A percentile compares a stretch with the other conserved stretches of the same genome.
Conservation (phyloP, 2,888 invertebrate genomes). For the Zaprionus bogoriensis region DNA sequence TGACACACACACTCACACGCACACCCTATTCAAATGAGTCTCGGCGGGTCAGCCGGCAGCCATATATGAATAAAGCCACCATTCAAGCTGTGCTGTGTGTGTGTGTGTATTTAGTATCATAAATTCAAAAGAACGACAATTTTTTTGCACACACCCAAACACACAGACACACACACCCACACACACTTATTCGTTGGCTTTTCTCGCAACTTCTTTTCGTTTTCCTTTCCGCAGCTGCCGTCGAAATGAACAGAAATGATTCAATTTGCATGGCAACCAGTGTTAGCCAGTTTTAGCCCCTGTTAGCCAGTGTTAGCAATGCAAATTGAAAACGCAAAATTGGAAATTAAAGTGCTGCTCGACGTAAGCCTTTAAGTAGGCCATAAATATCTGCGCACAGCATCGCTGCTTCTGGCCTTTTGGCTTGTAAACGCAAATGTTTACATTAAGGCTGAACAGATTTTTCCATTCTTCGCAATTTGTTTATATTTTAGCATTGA, state of each 20-base stretch:
- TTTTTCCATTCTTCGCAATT: constrained; percentile 19
- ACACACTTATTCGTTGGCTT: too few relatives aligned
- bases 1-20: constrained; percentile 13
- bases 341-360: constrained; percentile 58
- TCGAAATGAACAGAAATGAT: constrained; percentile 55
- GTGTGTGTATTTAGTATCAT: constrained; percentile 58
- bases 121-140: constrained; percentile 66
- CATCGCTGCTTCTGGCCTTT: constrained; percentile 9
- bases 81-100: constrained; percentile 41
- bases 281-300: constrained; percentile 35
- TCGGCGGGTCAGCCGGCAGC: constrained; percentile 14
- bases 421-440: constrained; percentile 50
- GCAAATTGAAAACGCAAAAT: constrained; percentile 53
- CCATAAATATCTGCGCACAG: constrained; percentile 49
- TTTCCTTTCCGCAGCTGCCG: constrained; percentile 28
- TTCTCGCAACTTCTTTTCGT: neutral
- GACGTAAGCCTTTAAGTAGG: constrained; percentile 59
- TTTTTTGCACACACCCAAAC: constrained; percentile 25
- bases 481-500: constrained; percentile 47
- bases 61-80: constrained; percentile 57
- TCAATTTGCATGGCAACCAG: constrained; percentile 66
- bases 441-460: constrained; percentile 54
- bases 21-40: constrained; percentile 38
- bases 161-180: neutral
- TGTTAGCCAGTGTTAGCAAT: constrained; percentile 31